Percentiles rank a stretch among this genome's conserved stretches.
phyloP scores from a whole-genome alignment of 2,888 invertebrate species.

The Villa cingulata region DNA sequence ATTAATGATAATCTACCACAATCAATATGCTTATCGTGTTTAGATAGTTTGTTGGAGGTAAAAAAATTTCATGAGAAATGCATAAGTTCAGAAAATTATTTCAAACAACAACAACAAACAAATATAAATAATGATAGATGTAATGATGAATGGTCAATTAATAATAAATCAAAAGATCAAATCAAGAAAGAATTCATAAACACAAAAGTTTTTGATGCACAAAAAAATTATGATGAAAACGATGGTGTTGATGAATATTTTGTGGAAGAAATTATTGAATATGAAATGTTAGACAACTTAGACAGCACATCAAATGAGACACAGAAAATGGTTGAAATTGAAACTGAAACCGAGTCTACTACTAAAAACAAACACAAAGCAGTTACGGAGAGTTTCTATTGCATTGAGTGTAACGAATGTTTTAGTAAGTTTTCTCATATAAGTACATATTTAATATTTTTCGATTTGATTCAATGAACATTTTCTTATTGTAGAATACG shows the following conservation, averaged over 20 bases:
- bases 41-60: conserved; percentile 1
- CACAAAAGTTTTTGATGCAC: too few species aligned
- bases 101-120: too few species aligned
- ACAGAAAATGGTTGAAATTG: too few species aligned
- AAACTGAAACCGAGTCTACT: too few species aligned
- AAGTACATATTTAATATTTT: too few species aligned
- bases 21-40: conserved; percentile 5
- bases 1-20: conserved; percentile 5
- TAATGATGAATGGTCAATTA: not conserved
- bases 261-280: not conserved
- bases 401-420: not conserved
- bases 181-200: too few species aligned
- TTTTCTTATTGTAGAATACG: not conserved
- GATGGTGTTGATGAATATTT: not conserved
- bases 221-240: not conserved
- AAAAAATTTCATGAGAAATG: conserved; percentile 4
- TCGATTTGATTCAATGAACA: too few species aligned
- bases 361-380: too few species aligned
- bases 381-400: not conserved
- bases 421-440: conserved; percentile 6
- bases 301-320: not conserved
- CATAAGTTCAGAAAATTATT: conserved; percentile 1
- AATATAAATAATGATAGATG: too few species aligned
- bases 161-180: too few species aligned
- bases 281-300: not conserved